Evolutionary conservation across 2,797 vertebrate species (phyloP).

Genomic region (Selene dorsalis): DNA sequence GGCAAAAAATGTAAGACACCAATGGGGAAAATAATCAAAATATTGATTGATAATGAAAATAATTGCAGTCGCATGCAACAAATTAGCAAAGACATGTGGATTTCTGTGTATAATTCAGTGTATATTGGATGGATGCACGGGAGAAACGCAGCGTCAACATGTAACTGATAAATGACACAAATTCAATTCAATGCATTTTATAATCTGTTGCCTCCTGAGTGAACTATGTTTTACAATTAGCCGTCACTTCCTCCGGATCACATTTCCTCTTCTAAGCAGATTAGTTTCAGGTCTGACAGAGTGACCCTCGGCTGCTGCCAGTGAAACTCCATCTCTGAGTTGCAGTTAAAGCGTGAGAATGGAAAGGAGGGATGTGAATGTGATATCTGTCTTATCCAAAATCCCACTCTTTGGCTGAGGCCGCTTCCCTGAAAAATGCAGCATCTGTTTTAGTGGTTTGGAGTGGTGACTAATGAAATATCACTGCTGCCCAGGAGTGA

Average conservation of each 20-base stretch:
- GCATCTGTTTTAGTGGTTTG: slow-evolving; percentile 76
- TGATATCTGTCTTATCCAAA: slow-evolving; percentile 59
- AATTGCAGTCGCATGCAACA: background rate
- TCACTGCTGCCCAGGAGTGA: slow-evolving; percentile 25
- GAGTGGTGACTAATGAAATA: slow-evolving; percentile 66
- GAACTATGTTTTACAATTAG: background rate
- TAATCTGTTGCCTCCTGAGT: background rate
- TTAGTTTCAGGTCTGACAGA: slow-evolving; percentile 29
- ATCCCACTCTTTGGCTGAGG: slow-evolving; percentile 56
- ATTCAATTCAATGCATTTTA: background rate
- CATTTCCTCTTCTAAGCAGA: slow-evolving; percentile 5
- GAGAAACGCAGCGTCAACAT: background rate
- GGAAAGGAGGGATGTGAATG: slow-evolving; percentile 53
- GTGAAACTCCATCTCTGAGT: slow-evolving; percentile 40
- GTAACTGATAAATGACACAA: background rate
- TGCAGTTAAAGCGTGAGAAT: slow-evolving; percentile 47
- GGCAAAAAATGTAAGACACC: too few species aligned
- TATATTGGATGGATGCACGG: background rate
- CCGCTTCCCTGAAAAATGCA: slow-evolving; percentile 50
- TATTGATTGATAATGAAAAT: background rate
- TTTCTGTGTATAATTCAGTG: background rate
- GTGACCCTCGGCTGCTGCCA: slow-evolving; percentile 34
- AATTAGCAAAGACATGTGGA: background rate
- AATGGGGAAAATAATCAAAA: background rate
- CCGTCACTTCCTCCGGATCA: slow-evolving; percentile 5